Evolutionary conservation across 1,140 invertebrate species (phyloP).

Genomic region (Bombus balteatus): DNA sequence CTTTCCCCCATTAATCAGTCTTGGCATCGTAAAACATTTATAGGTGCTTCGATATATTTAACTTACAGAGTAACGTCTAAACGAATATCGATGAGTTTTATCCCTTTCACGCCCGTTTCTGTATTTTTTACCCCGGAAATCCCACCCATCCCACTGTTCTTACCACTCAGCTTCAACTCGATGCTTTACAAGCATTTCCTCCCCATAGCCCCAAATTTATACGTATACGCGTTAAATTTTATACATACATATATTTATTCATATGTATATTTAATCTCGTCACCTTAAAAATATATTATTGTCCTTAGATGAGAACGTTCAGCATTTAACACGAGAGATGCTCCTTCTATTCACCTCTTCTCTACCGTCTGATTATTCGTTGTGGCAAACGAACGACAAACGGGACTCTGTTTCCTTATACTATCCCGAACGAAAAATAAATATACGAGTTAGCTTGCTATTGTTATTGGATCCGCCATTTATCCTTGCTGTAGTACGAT

Average conservation of each 20-base stretch:
- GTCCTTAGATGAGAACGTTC: slow-evolving; percentile 81
- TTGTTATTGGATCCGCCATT: slow-evolving; percentile 10
- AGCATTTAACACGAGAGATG: slow-evolving; percentile 74
- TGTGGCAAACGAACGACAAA: neutral
- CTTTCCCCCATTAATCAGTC: slow-evolving; percentile 75
- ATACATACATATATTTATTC: slow-evolving; percentile 59
- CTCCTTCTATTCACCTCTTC: neutral
- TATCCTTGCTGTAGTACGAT: slow-evolving; percentile 2
- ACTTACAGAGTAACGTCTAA: slow-evolving; percentile 62
- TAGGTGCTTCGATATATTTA: slow-evolving; percentile 72
- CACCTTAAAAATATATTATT: slow-evolving; percentile 83
- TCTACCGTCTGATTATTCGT: slow-evolving; percentile 35
- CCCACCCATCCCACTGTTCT: neutral
- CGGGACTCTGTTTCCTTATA: slow-evolving; percentile 1
- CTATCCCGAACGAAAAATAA: slow-evolving; percentile 37
- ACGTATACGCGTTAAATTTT: slow-evolving; percentile 73
- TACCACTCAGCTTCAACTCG: neutral
- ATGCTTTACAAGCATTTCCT: neutral
- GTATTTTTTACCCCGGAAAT: slow-evolving; percentile 4
- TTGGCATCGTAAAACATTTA: slow-evolving; percentile 78
- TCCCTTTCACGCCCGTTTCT: neutral
- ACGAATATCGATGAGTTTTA: slow-evolving; percentile 46
- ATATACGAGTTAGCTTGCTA: slow-evolving; percentile 33
- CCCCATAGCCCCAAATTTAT: slow-evolving; percentile 14
- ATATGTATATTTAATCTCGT: slow-evolving; percentile 64